Conservation (phyloP, 1,140 invertebrate species). For the Drosophila auraria region DNA sequence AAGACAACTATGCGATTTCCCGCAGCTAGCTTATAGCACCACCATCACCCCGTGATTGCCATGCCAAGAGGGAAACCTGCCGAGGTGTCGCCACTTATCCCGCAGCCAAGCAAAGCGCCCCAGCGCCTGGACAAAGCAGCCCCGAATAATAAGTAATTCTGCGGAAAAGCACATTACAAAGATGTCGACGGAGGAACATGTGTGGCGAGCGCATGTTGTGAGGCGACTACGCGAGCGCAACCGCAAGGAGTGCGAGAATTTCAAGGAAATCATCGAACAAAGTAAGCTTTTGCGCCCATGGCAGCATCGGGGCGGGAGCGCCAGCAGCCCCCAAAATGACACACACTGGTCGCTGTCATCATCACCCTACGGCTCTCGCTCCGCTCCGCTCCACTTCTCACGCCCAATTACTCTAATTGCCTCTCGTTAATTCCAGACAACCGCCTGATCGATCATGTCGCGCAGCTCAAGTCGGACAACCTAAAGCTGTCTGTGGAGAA, state of each 20-base stretch:
- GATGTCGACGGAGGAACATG: constrained; percentile 68
- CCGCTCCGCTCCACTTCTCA: constrained; percentile 16
- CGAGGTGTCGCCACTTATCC: constrained; percentile 18
- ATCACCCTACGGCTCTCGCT: constrained; percentile 7
- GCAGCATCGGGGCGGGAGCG: not conserved
- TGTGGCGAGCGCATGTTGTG: constrained; percentile 87
- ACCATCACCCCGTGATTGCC: constrained; percentile 16
- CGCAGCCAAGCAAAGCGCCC: constrained; percentile 6
- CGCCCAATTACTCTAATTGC: constrained; percentile 29
- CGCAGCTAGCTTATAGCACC: constrained; percentile 34
- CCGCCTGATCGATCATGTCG: constrained; percentile 93
- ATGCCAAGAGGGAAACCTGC: constrained; percentile 22
- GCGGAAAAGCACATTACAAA: constrained; percentile 16
- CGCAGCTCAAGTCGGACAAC: constrained; percentile 92
- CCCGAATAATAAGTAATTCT: constrained; percentile 22
- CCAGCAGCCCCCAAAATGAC: constrained; percentile 7
- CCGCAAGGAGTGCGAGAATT: constrained; percentile 87
- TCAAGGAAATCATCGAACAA: constrained; percentile 88
- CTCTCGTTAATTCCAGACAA: constrained; percentile 89
- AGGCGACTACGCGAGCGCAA: constrained; percentile 87
- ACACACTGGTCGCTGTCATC: constrained; percentile 18
- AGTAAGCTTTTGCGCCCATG: constrained; percentile 84
- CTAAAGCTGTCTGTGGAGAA: constrained; percentile 93
- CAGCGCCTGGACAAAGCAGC: constrained; percentile 6
- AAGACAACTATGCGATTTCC: constrained; percentile 36